Evolutionary conservation across 1,140 invertebrate genomes (phyloP).

Genomic region (Tetramorium parvispinum): DNA sequence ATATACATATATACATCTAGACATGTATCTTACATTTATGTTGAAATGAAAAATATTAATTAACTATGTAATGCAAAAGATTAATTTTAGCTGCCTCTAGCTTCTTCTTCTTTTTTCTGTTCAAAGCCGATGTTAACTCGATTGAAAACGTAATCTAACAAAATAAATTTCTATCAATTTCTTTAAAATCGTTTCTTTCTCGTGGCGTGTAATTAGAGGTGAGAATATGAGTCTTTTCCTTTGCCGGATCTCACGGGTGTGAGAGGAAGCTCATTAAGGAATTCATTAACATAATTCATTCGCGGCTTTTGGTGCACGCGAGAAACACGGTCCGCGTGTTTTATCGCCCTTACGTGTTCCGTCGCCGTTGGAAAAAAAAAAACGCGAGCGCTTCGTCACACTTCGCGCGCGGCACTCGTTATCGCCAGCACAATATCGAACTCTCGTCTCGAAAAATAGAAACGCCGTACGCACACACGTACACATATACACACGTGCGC

Average conservation of each 20-base stretch:
- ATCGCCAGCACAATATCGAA: constrained; percentile 68
- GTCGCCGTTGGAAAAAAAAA: neutral
- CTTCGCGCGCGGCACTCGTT: constrained; percentile 52
- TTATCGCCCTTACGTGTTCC: neutral
- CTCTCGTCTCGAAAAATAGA: constrained; percentile 68
- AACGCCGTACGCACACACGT: constrained; percentile 49
- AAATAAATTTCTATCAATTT: neutral
- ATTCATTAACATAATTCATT: constrained; percentile 55
- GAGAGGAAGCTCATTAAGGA: constrained; percentile 30
- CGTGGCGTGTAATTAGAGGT: constrained; percentile 21
- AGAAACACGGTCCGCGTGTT: neutral
- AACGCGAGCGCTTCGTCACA: constrained; percentile 22
- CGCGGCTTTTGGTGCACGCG: constrained; percentile 12
- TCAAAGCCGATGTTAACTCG: neutral
- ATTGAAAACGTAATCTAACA: neutral
- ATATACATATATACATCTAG: neutral
- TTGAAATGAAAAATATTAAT: neutral
- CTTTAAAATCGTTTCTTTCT: neutral
- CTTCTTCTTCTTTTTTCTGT: neutral
- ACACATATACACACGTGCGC: neutral
- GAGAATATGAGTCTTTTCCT: neutral
- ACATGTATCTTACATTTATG: neutral
- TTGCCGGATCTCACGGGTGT: constrained; percentile 5
- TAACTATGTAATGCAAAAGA: neutral
- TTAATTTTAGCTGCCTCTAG: neutral